These are phyloP conservation scores for Reticulitermes lucifugus DNA, from an alignment of 2,888 invertebrate genomes.

Conservation along the genomic window DNA sequence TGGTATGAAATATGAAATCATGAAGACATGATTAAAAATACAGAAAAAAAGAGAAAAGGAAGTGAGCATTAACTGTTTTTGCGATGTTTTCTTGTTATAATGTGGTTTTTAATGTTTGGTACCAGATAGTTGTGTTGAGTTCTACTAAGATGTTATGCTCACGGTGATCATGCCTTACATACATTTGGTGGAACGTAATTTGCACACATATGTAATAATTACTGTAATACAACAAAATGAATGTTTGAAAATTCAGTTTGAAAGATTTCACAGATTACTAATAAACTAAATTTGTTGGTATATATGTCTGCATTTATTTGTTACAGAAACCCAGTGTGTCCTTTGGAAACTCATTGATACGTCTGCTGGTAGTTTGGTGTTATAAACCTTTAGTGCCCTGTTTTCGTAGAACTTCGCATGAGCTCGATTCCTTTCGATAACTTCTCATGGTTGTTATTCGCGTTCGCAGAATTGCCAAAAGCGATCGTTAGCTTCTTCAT, in stretches of 20 bases:
- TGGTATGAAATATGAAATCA: conserved; percentile 41
- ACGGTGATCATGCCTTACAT: conserved; percentile 54
- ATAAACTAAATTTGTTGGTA: conserved; percentile 53
- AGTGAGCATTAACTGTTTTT: conserved; percentile 50
- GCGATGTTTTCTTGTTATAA: conserved; percentile 48
- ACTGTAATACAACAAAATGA: conserved; percentile 52
- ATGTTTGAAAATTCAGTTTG: conserved; percentile 52
- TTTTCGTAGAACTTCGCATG: too few species aligned
- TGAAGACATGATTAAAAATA: conserved; percentile 29
- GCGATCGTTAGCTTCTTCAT: too few species aligned
- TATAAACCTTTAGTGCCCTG: too few species aligned
- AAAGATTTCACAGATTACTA: conserved; percentile 53
- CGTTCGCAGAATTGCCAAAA: too few species aligned
- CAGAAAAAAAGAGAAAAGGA: not conserved
- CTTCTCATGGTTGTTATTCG: too few species aligned
- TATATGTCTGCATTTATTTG: not conserved
- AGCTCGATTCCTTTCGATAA: too few species aligned
- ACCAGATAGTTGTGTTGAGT: conserved; percentile 46
- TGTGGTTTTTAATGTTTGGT: conserved; percentile 51
- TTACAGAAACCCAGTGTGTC: too few species aligned
- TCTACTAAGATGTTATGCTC: conserved; percentile 49
- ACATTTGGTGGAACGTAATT: conserved; percentile 54
- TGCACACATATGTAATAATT: conserved; percentile 53
- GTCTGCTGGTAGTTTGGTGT: too few species aligned
- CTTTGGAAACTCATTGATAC: too few species aligned